Evolutionary conservation across 2,113 vertebrate genomes (phyloP), one percentile per base, ranked within the genome.

Genomic region (Colossoma macropomum): DNA sequence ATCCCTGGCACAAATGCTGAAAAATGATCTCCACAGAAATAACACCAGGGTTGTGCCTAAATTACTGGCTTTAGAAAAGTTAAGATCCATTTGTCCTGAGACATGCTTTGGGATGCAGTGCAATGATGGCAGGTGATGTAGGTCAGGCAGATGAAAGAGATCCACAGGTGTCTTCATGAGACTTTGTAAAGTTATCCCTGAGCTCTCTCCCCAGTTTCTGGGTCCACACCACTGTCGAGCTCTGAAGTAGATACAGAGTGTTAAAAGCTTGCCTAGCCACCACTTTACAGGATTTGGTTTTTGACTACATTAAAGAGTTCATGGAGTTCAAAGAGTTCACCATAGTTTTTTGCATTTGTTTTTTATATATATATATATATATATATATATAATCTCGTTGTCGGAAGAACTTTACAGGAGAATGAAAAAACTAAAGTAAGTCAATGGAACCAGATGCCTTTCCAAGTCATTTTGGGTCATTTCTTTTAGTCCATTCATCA

Each of bases 141-240:
- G 16, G 54, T 52, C 16, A 73, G 8, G 16, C 45, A 50, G 52
- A 54, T 54, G 17, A 54, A 62, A 60, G n/a, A 2, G 12, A 19
- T 15, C 70, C 28, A 30, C 62, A 75, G 77, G 54, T 75, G 27
- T 21, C 41, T 25, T 32, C 59, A 1, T 41, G 76, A 17, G 27
- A 19, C 12, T 17, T 38, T 3, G 25, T 38, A 21, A 25, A 28
- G 50, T 88, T 86, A 90, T 13, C 81, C 79, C 75, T 89, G 77
- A 0, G 91, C 90, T 65, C 85, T 85, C 48, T 92, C 91, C 1
- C 90, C 91, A 2, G 91, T 92, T 88, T 92, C 91, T 4, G 91
- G 91, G 70, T 92, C 91, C 1, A 92, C 79, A 16, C 84, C 88
- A 16, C 82, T 81, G 38, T 90, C 90, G 30, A 87, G 75, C n/a